Conservation (phyloP, 2,797 vertebrate genomes). For the Babyrousa celebensis region DNA sequence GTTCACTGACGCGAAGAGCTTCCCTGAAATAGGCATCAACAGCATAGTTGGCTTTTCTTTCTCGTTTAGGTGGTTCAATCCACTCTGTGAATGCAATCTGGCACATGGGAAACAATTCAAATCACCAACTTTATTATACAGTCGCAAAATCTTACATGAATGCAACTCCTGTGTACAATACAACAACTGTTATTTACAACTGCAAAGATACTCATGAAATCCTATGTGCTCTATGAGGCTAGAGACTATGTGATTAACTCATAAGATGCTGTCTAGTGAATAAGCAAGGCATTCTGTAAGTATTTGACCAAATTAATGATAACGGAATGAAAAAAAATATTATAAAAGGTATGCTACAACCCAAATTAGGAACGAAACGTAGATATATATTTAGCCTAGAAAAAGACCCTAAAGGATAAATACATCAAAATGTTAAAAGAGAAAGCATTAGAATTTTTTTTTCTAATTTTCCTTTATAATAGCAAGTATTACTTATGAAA, state of each 20-base stretch:
- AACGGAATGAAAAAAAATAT: not conserved
- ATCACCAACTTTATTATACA: not conserved
- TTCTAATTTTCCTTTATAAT: slow-evolving; percentile 33
- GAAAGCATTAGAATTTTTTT: not conserved
- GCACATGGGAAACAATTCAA: slow-evolving; percentile 41
- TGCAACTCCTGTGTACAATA: not conserved
- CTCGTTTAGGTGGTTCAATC: slow-evolving; percentile 99
- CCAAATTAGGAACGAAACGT: not conserved
- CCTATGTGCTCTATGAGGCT: not conserved
- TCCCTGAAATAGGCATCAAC: slow-evolving; percentile 99
- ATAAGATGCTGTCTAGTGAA: not conserved
- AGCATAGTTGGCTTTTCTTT: slow-evolving; percentile 99
- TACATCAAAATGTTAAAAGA: slow-evolving; percentile 15
- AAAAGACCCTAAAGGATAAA: not conserved
- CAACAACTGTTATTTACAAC: not conserved
- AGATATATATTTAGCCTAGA: not conserved
- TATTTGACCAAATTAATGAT: slow-evolving; percentile 15
- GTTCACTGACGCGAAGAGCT: slow-evolving; percentile 98
- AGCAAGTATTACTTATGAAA: not conserved
- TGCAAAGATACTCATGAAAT: not conserved
- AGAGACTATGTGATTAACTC: not conserved
- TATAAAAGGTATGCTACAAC: not conserved
- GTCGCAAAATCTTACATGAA: not conserved
- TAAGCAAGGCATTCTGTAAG: not conserved
- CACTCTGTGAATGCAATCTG: slow-evolving; percentile 98